Conservation (phyloP, 2,888 invertebrate species). For the Rotaria magnacalcarata region DNA sequence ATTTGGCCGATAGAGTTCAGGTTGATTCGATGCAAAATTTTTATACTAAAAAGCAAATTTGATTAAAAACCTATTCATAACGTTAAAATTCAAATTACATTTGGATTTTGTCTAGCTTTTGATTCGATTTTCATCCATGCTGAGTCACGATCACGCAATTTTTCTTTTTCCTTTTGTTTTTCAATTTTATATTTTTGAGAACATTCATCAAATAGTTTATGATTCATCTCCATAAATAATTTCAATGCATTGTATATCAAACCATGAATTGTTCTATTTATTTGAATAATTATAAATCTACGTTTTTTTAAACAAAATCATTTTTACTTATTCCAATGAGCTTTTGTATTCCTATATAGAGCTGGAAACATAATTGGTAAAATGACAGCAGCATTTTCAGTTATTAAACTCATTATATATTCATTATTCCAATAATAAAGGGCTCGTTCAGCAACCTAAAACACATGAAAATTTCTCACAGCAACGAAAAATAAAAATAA, state of each 20-base stretch:
- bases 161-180: slow-evolving; percentile 69
- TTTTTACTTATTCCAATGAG: slow-evolving; percentile 88
- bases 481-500: neutral
- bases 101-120: slow-evolving; percentile 72
- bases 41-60: neutral
- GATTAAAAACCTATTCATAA: neutral
- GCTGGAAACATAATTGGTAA: slow-evolving; percentile 99
- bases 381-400: slow-evolving; percentile 93
- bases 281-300: too few relatives aligned
- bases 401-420: slow-evolving; percentile 97
- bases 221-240: slow-evolving; percentile 99
- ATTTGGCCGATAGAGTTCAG: neutral
- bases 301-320: neutral
- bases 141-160: slow-evolving; percentile 76
- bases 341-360: slow-evolving; percentile 94
- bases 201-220: slow-evolving; percentile 89
- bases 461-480: neutral
- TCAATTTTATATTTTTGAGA: slow-evolving; percentile 45
- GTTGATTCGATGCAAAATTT: neutral
- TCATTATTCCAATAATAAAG: slow-evolving; percentile 99
- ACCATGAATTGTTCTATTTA: slow-evolving; percentile 77
- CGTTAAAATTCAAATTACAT: slow-evolving; percentile 49
- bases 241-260: slow-evolving; percentile 99
- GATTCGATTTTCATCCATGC: slow-evolving; percentile 80
- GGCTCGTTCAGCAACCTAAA: slow-evolving; percentile 77